Percentiles rank a stretch among this genome's conserved stretches.
These are phyloP conservation scores for Myzus persicae DNA, from an alignment of 1,140 invertebrate species.

Conservation along the genomic window DNA sequence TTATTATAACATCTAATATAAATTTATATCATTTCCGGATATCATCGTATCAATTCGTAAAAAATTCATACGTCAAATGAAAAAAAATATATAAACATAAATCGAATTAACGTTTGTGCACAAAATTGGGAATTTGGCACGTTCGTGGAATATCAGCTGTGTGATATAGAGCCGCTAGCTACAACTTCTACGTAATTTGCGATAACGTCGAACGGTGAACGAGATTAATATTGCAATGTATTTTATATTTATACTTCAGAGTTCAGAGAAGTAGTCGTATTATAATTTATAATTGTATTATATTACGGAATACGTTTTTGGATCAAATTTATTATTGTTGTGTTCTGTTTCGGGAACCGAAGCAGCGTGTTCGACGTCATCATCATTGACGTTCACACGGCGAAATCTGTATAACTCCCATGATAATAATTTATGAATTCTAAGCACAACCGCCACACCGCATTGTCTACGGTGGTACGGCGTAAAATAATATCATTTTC, in stretches of 20 bases:
- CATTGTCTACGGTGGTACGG: neutral
- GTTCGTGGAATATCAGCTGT: neutral
- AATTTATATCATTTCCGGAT: neutral
- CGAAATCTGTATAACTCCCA: neutral
- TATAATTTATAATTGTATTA: neutral
- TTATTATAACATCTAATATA: neutral
- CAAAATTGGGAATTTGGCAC: neutral
- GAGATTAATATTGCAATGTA: neutral
- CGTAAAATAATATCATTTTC: neutral
- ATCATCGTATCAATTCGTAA: neutral
- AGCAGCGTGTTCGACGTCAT: neutral
- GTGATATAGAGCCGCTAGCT: neutral
- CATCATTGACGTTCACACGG: neutral
- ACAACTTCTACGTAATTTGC: neutral
- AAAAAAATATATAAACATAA: constrained; percentile 8
- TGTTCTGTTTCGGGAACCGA: neutral
- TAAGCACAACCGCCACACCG: neutral
- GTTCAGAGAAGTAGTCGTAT: neutral
- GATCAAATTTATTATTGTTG: neutral
- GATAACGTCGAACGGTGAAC: neutral
- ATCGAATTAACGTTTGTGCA: neutral
- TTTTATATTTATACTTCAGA: neutral
- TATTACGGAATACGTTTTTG: neutral
- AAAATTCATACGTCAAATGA: neutral
- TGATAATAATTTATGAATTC: neutral